Evolutionary conservation across 1,140 invertebrate genomes (phyloP).

Genomic region (Drosophila ananassae): DNA sequence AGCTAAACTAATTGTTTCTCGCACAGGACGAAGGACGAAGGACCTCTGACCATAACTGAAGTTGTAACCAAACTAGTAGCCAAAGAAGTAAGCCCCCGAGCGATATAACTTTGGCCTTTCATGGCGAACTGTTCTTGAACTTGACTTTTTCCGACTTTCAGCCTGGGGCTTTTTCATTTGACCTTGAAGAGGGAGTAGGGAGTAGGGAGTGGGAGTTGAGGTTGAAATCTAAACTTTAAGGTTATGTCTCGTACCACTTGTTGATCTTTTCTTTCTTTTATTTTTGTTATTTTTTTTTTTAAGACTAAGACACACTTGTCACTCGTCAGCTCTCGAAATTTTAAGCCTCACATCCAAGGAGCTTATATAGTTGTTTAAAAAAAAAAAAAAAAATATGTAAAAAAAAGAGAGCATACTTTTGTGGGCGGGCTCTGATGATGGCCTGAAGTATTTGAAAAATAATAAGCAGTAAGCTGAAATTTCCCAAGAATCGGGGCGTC

Average conservation of each 20-base stretch:
- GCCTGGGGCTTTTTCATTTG: not conserved
- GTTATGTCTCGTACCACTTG: slow-evolving; percentile 37
- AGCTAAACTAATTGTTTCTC: slow-evolving; percentile 38
- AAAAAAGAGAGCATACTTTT: not conserved
- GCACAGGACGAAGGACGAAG: not conserved
- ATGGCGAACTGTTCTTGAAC: slow-evolving; percentile 7
- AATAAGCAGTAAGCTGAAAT: slow-evolving; percentile 51
- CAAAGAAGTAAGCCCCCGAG: not conserved
- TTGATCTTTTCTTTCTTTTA: slow-evolving; percentile 25
- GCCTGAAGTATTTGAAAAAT: slow-evolving; percentile 63
- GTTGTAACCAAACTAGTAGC: slow-evolving; percentile 13
- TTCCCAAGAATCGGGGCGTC: slow-evolving; percentile 58
- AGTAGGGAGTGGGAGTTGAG: too few species aligned
- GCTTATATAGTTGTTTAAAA: slow-evolving; percentile 27
- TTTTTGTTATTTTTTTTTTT: not conserved
- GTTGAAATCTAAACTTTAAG: not conserved
- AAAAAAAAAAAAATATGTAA: not conserved
- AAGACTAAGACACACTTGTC: slow-evolving; percentile 36
- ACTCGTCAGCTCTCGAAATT: slow-evolving; percentile 37
- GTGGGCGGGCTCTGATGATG: not conserved
- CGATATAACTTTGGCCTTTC: slow-evolving; percentile 5
- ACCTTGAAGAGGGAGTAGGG: not conserved
- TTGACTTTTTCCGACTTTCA: slow-evolving; percentile 6
- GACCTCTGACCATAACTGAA: slow-evolving; percentile 7
- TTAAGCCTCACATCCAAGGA: slow-evolving; percentile 34